Evolutionary conservation across 2,888 invertebrate species (phyloP), one percentile per base, ranked within the genome.

Genomic region (Spilosoma lubricipeda): DNA sequence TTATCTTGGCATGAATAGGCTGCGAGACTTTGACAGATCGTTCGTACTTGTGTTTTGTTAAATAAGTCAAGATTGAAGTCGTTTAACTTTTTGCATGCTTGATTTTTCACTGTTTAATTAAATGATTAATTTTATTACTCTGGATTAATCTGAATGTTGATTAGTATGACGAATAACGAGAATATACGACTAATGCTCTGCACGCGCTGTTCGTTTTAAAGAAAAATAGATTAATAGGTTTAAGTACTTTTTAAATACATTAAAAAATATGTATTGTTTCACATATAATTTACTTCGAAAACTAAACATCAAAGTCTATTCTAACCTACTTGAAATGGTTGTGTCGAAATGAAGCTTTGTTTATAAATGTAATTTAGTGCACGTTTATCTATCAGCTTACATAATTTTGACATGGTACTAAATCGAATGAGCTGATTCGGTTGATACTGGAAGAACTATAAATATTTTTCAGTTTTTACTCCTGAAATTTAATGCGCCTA

Each of bases 21-120:
- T 77, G 82, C 59, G 66, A 78, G 92, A 91, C 91, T 90, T 90
- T 93, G 93, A 93, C 93, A 91, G 91, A 93, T 93, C 88, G 89
- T 87, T 85, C 59, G 85, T 86, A 77, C 79, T 86, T 88, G 83
- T 89, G 89, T 92, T 92, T 90, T 91, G 92, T 91, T 91, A 89
- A 92, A 90, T 92, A 92, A 91, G 87, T 90, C 79, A 82, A 84
- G 85, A 84, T 84, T 83, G 80, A 79, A 80, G 27, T 33, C 23
- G 27, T 79, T 82, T 80, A 76, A 81, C 86, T 89, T 89, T 87
- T 86, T 87, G 84, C 79, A 71, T 72, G 79, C 75, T 74, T 80
- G 77, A 56, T 70, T 70, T 82, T 56, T 69, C 75, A 75, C 76
- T 78, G 76, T 76, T 77, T 76, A 69, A 63, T 5, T 67, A 27